Base-by-base conservation (phyloP, 2,113 vertebrate species). In the Hippoglossus stenolepis region DNA sequence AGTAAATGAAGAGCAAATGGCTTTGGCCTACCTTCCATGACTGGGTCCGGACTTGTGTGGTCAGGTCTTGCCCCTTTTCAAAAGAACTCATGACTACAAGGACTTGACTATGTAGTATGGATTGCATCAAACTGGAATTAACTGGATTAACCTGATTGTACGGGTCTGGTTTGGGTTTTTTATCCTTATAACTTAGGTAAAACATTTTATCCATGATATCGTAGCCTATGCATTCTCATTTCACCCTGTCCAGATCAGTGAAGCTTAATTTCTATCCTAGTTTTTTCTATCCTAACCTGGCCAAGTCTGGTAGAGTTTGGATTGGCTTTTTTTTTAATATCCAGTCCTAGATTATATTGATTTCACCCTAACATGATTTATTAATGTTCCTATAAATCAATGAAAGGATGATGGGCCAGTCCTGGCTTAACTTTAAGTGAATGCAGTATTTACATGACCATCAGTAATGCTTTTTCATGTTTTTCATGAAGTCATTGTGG, bases 171-270 rank as follows among this genome's bases (percentile, higher is more conserved):
- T 28, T 70, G 15, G 60, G 64, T 75, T 62, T 26, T 3, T 56
- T 58, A 17, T 56, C 60, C 31, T 60, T 18, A 24, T 76, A 20
- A 45, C 79, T 62, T 61, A 40, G 26, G 43, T 63, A 65, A 38
- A 35, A 21, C 54, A 2, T 43, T 43, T 40, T 43, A 43, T 11
- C 10, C 40, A 43, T 43, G 2, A 24, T 67, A 56, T 51, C 49
- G 20, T 73, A 13, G 14, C 64, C 31, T 79, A 38, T 66, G 53
- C 59, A 61, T 84, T 20, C 49, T 61, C 40, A 76, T 51, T 60
- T 86, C 57, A 66, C 14, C 43, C 47, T 23, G 23, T 67, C 14
- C 35, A 3, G 78, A 69, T 62, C 31, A 66, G 63, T 57, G 24
- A 38, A 58, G 51, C 24, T 57, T 57, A 38, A 20, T 59, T 77